phyloP scores from a whole-genome alignment of 53 echinoderm and acorn worm species.

The Astropecten irregularis region DNA sequence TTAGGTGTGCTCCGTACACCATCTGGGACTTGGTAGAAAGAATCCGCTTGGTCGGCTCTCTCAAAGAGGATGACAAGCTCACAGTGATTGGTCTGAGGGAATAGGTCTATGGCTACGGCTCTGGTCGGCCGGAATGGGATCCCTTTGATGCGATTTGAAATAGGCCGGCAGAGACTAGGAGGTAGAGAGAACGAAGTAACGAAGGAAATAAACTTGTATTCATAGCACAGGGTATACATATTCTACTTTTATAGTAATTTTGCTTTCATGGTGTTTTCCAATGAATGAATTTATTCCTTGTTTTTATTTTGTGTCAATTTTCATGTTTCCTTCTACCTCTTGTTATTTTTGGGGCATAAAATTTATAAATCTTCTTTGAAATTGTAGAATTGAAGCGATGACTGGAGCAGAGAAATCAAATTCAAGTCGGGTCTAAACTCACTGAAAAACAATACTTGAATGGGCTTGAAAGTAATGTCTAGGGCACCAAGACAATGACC shows the following conservation, averaged over 20 bases:
- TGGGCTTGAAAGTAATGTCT: too few species aligned
- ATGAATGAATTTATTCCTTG: too few species aligned
- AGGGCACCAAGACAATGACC: too few species aligned
- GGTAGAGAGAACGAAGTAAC: background rate
- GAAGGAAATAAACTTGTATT: background rate
- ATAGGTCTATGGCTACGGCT: constrained; percentile 80
- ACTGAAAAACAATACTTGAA: too few species aligned
- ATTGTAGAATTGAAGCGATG: too few species aligned
- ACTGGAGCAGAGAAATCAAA: too few species aligned
- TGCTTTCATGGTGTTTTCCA: background rate
- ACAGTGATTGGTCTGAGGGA: constrained; percentile 85
- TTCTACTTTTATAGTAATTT: background rate
- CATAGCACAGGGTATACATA: background rate
- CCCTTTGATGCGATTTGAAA: constrained; percentile 75
- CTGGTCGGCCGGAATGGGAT: constrained; percentile 71
- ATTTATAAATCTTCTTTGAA: too few species aligned
- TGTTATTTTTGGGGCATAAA: too few species aligned
- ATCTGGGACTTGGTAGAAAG: background rate
- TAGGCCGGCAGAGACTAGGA: constrained; percentile 71
- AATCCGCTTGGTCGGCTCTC: constrained; percentile 39
- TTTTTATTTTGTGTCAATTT: too few species aligned
- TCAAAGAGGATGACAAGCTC: constrained; percentile 83
- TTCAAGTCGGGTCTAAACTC: too few species aligned
- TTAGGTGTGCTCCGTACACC: background rate
- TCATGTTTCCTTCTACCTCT: too few species aligned